Evolutionary conservation across 2,888 invertebrate genomes (phyloP), one percentile per base, ranked within the genome.

Genomic region (Danaus chrysippus): DNA sequence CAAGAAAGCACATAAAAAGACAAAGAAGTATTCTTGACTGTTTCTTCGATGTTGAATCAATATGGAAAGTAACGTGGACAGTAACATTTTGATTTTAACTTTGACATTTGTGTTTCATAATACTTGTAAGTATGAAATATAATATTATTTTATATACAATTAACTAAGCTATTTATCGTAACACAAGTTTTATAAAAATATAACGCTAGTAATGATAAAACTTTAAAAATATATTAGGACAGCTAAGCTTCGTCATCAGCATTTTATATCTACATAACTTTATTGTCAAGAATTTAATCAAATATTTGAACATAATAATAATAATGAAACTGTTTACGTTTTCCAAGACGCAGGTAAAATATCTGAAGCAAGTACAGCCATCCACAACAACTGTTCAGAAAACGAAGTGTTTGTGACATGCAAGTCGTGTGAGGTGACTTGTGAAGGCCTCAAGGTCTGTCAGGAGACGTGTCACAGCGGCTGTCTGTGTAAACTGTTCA

Each of bases 401-500:
- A 58, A 78, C 70, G 78, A 84, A 65, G 73, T 74, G 0, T 86
- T 78, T 73, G 77, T 72, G 19, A 60, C 65, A 1, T 86, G 84
- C 43, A 74, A 73, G 59, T 65, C 67, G 8, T 82, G 83, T 56
- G 83, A 82, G 70, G 79, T 71, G 63, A 76, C 76, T 34, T 87
- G 87, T 69, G 72, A 68, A 34, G 71, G 78, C 61, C 78, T 3
- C 9, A 82, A 78, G 0, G 42, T 59, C 0, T 83, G 84, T 17
- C 71, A 73, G 0, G 68, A 68, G 0, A 65, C 73, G 10, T 82
- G 86, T 62, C 64, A 61, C 1, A 65, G 67, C 1, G 86, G 86
- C 0, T 87, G 87, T 70, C 81, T 81, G 73, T 87, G 87, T 62
- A 70, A 74, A 0, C 76, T 73, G 42, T 73, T 82, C 1, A 78